phyloP scores from a whole-genome alignment of 30 jellyfish, hydroid and myxozoan genomes.

The Turritopsis rubra region DNA sequence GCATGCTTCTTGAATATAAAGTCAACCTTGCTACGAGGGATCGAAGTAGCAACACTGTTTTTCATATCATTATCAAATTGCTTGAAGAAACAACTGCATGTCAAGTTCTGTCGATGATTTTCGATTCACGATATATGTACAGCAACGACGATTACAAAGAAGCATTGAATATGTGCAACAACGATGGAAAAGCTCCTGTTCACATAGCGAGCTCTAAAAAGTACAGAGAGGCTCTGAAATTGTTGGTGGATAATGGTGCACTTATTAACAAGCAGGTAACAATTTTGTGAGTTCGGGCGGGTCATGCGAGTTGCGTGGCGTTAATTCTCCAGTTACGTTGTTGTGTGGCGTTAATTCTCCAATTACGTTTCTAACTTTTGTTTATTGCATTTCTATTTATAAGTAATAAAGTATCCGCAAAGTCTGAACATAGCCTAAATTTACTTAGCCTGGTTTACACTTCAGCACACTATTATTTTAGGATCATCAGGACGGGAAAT shows the following conservation, averaged over 20 bases:
- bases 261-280: neutral
- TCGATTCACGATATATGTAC: neutral
- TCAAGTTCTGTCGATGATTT: neutral
- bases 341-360: neutral
- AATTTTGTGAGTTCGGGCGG: neutral
- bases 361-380: neutral
- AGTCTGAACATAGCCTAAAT: too few relatives aligned
- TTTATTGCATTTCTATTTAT: too few relatives aligned
- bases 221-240: neutral
- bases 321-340: neutral
- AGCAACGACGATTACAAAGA: neutral
- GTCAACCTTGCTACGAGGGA: neutral
- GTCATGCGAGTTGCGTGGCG: neutral
- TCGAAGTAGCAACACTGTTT: neutral
- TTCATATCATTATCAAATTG: neutral
- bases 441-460: neutral
- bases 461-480: neutral
- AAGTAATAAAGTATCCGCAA: too few relatives aligned
- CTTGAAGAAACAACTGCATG: neutral
- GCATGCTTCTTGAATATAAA: neutral
- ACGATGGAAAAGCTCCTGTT: neutral
- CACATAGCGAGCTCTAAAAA: neutral
- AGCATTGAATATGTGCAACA: neutral
- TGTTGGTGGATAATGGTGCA: neutral
- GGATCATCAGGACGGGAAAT: neutral